Evolutionary conservation across 2,888 invertebrate species (phyloP).

Genomic region (Lasioglossum villosulum): DNA sequence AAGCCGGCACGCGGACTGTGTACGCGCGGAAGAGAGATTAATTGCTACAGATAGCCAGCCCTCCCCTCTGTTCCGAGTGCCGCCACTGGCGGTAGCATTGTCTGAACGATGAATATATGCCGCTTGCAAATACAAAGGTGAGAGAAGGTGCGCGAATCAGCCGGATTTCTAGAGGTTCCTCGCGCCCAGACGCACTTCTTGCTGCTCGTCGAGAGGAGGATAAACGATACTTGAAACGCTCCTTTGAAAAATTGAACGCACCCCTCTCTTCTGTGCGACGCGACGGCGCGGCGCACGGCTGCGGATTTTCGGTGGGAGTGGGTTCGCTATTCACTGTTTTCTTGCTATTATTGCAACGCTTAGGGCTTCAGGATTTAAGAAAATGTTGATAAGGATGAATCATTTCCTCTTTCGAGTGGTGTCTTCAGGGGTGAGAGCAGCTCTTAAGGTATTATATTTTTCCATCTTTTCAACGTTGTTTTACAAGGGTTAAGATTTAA

Average conservation of each 20-base stretch:
- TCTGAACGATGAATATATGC: slow-evolving; percentile 30
- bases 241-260: slow-evolving; percentile 21
- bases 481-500: not conserved
- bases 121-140: slow-evolving; percentile 23
- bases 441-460: not conserved
- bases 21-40: slow-evolving; percentile 46
- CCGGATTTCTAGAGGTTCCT: slow-evolving; percentile 9
- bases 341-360: not conserved
- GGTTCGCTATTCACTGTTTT: not conserved
- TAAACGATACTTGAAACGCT: slow-evolving; percentile 16
- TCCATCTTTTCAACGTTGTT: not conserved
- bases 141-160: slow-evolving; percentile 4
- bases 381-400: not conserved
- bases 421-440: not conserved
- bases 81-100: not conserved
- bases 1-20: slow-evolving; percentile 15
- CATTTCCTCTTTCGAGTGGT: not conserved
- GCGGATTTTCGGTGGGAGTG: not conserved
- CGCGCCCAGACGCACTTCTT: not conserved
- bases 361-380: not conserved
- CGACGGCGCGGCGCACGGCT: not conserved
- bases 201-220: slow-evolving; percentile 1
- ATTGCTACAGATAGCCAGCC: slow-evolving; percentile 50
- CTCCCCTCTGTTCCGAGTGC: not conserved
- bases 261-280: not conserved